Conservation (phyloP, 2,113 vertebrate genomes). For the Neolamprologus tretocephalus region DNA sequence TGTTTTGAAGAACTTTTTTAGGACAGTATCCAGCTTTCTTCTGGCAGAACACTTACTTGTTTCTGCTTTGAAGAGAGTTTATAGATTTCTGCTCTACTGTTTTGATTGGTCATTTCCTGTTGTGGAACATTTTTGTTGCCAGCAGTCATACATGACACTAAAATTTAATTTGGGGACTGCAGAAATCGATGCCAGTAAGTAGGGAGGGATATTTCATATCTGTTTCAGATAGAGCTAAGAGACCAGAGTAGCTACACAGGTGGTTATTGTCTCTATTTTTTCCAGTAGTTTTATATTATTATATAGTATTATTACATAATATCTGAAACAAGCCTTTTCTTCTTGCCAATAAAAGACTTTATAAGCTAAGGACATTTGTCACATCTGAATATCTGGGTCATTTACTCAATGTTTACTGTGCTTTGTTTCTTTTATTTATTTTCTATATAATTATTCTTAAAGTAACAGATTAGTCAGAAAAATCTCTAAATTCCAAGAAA, state of each 20-base stretch:
- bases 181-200: background rate
- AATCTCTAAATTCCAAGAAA: background rate
- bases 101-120: conserved; percentile 12
- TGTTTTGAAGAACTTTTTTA: background rate
- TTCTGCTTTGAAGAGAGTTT: background rate
- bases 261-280: background rate
- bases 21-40: background rate
- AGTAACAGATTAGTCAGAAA: background rate
- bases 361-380: background rate
- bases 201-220: background rate
- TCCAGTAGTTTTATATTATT: background rate
- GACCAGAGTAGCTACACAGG: background rate
- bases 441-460: background rate
- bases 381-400: background rate
- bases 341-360: background rate
- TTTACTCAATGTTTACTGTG: background rate
- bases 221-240: background rate
- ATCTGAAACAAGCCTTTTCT: background rate
- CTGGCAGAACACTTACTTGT: background rate
- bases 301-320: background rate
- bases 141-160: background rate
- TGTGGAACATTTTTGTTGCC: background rate
- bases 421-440: background rate
- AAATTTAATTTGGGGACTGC: background rate
- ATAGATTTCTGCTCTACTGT: background rate